Base-by-base conservation (phyloP, 2,888 invertebrate genomes). In the Neria commutata region DNA sequence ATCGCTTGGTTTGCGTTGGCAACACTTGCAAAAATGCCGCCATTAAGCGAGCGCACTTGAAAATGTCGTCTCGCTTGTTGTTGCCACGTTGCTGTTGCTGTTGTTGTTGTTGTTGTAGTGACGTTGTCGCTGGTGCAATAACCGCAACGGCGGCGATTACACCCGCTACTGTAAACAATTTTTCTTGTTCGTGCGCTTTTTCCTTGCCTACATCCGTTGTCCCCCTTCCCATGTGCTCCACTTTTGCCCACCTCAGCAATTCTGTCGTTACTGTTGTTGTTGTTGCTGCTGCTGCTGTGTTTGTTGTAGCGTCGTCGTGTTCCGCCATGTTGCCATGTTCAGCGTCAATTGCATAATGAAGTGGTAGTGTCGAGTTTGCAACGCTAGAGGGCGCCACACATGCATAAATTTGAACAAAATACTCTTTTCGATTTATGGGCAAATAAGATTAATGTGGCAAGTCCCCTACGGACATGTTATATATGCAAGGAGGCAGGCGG, bases 271-370 rank as follows among this genome's bases (percentile, higher is more conserved):
- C 4, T 11, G 3, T 46, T 46, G 8, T 46, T 19, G 11, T 23
- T 17, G 1, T 51, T 23, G 21, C 37, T 51, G 3, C 23, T 51
- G 19, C 37, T 51, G 17, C 42, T 21, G 8, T 53, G 37, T 40
- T 53, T 16, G 6, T 40, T 52, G 10, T 10, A 14, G 14, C 11
- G 14, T 16, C 3, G 16, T 2, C 34, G 3, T 33, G 1, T 21
- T 16, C 8, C 25, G n/a, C 10, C 33, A 6, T 26, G 29, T 33
- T 14, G 1, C 17, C 24, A 10, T 40, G 6, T 11, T 23, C 42
- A 16, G 34, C 52, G 25, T 53, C 46, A 48, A 57, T 52, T 48
- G 57, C 46, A 57, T 53, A 56, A 53, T 48, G 40, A 57, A 57
- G 57, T 52, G 33, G 14, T 21, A 19, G 42, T 42, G 42, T 42